These are phyloP conservation scores for Hepsetus odoe DNA, from an alignment of 2,113 vertebrate genomes.

Conservation along the genomic window DNA sequence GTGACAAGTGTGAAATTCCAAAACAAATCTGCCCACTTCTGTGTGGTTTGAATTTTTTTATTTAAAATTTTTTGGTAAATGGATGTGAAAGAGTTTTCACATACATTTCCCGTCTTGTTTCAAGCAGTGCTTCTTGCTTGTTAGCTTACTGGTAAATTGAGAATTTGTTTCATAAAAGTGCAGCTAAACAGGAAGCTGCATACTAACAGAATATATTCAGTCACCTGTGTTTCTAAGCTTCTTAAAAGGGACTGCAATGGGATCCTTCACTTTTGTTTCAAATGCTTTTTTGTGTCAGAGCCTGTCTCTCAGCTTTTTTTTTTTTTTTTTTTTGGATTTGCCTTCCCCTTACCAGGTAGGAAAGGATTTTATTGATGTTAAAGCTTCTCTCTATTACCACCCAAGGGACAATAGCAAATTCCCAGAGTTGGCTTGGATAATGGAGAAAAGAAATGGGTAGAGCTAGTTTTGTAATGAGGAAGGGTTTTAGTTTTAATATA, in stretches of 20 bases:
- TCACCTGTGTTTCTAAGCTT: neutral
- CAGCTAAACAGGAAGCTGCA: slow-evolving; percentile 1
- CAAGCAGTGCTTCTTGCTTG: neutral
- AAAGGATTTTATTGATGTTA: slow-evolving; percentile 2
- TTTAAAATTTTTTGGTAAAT: no score
- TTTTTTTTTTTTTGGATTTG: neutral
- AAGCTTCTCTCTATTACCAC: slow-evolving; percentile 9
- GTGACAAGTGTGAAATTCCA: neutral
- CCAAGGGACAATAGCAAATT: neutral
- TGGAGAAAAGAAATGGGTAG: neutral
- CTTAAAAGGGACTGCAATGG: neutral
- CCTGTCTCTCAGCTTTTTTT: neutral
- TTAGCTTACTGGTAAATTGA: neutral
- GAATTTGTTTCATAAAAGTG: slow-evolving; percentile 8
- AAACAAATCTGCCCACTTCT: neutral
- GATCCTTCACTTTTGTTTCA: neutral
- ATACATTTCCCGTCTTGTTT: neutral
- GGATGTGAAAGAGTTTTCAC: no score
- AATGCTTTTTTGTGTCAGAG: neutral
- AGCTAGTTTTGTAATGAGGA: neutral
- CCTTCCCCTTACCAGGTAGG: neutral
- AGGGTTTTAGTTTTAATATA: neutral
- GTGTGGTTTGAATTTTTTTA: neutral
- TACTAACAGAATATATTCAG: slow-evolving; percentile 33
- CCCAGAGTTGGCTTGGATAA: neutral